phyloP scores from a whole-genome alignment of 2,888 invertebrate genomes.

The Eristalinus sepulchralis region DNA sequence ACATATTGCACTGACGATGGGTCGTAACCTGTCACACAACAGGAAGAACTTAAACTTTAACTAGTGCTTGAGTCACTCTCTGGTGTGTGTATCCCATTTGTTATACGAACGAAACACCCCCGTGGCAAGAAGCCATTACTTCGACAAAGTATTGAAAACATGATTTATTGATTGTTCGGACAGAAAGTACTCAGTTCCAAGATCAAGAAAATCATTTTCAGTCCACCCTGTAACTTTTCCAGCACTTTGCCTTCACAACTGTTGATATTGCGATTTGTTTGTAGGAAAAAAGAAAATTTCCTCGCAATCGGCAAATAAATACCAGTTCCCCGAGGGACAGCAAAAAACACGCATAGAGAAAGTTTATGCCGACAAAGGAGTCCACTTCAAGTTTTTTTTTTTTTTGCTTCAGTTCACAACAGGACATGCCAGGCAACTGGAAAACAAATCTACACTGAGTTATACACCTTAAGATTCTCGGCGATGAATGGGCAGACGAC shows the following conservation, averaged over 20 bases:
- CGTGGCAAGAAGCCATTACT: too few relatives aligned
- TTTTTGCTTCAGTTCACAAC: too few relatives aligned
- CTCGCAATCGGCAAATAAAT: not conserved
- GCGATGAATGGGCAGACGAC: constrained; percentile 31
- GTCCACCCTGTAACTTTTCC: not conserved
- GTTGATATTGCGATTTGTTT: not conserved
- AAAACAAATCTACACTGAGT: not conserved
- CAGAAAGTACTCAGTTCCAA: too few relatives aligned
- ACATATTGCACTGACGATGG: too few relatives aligned
- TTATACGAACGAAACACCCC: too few relatives aligned
- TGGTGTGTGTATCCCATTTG: too few relatives aligned
- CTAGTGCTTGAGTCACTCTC: too few relatives aligned
- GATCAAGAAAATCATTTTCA: not conserved
- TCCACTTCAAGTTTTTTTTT: not conserved
- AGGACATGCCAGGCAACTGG: not conserved
- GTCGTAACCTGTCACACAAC: too few relatives aligned
- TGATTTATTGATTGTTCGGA: too few relatives aligned
- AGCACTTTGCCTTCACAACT: not conserved
- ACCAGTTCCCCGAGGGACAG: not conserved
- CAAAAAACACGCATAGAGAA: not conserved
- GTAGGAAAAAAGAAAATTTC: not conserved
- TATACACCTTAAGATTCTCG: constrained; percentile 45
- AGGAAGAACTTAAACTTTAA: too few relatives aligned
- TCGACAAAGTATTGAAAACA: too few relatives aligned
- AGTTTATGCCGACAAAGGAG: not conserved